Conservation (phyloP, 2,797 vertebrate genomes). For the Falco biarmicus region DNA sequence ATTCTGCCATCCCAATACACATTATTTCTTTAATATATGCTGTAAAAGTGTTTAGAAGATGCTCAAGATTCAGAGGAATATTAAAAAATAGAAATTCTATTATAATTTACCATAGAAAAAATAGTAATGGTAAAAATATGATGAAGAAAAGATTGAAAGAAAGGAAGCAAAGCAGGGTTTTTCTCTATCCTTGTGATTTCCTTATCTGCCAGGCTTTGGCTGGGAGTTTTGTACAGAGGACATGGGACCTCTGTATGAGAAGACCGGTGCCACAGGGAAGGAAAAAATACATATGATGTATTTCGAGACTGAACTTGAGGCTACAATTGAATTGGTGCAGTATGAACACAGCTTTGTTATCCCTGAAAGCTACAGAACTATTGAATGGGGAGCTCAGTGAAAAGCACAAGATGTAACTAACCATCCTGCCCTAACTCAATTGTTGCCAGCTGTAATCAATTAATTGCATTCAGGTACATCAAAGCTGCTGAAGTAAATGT, state of each 20-base stretch:
- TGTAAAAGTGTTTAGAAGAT: not conserved
- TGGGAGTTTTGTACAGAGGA: not conserved
- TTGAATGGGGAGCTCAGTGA: not conserved
- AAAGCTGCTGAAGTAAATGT: not conserved
- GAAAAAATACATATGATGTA: not conserved
- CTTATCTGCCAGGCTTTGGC: not conserved
- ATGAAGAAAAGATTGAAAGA: rapidly evolving
- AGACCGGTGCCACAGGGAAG: not conserved
- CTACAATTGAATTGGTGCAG: not conserved
- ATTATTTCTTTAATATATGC: not conserved
- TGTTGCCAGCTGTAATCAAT: constrained; percentile 49
- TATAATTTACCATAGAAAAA: not conserved
- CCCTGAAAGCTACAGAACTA: not conserved
- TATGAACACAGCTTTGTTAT: not conserved
- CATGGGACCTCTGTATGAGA: not conserved
- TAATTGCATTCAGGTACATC: not conserved
- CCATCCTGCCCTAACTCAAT: not conserved
- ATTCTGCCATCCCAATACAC: not conserved
- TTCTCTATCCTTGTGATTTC: not conserved
- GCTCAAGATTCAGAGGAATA: not conserved
- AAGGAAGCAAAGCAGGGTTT: not conserved
- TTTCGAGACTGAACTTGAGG: not conserved
- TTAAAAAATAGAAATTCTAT: not conserved
- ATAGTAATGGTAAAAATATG: not conserved
- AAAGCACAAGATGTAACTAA: not conserved